Evolutionary conservation across 2,113 vertebrate genomes (phyloP), one percentile per base, ranked within the genome.

Genomic region (Pygoscelis adeliae): DNA sequence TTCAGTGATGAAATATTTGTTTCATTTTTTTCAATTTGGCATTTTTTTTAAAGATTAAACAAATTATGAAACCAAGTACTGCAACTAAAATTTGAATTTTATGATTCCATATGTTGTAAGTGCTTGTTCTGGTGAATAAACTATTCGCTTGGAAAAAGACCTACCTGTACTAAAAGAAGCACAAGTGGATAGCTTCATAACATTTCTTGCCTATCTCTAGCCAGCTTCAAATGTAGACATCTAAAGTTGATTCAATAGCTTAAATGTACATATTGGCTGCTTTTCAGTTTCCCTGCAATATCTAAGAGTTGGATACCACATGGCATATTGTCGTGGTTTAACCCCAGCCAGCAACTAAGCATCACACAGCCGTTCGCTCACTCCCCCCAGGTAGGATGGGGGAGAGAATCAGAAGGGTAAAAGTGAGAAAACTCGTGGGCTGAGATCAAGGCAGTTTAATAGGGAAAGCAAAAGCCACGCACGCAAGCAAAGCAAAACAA

Each of bases 301-400:
- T 15, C 50, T 59, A 12, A 36, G 18, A 36, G 5, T 6, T 72
- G 42, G 62, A 36, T 62, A 32, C 3, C 14, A 16, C 15, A 27
- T 25, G 15, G 3, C 3, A 26, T 61, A 26, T 26, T 61, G 23
- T 61, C 7, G 4, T 17, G n/a, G n/a, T 61, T 61, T 61, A 61
- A 61, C 15, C 15, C 15, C 59, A 61, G 10, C 23, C 6, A 5
- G 23, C n/a, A 61, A 11, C 23, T 61, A 61, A 26, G 13, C 21
- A 7, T 10, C n/a, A 36, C 59, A 3, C 23, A 61, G n/a, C 59
- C 2, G 6, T 10, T 61, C 1, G 15, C 59, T 26, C 15, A 7
- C 59, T 36, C 34, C 58, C 34, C 9, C 3, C 9, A 0, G 1
- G 10, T 38, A 10, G n/a, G n/a, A 38, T 7, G 6, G 3, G 34